phyloP scores from a whole-genome alignment of 30 jellyfish, hydroid and myxozoan species.

The Cassiopea xamachana region DNA sequence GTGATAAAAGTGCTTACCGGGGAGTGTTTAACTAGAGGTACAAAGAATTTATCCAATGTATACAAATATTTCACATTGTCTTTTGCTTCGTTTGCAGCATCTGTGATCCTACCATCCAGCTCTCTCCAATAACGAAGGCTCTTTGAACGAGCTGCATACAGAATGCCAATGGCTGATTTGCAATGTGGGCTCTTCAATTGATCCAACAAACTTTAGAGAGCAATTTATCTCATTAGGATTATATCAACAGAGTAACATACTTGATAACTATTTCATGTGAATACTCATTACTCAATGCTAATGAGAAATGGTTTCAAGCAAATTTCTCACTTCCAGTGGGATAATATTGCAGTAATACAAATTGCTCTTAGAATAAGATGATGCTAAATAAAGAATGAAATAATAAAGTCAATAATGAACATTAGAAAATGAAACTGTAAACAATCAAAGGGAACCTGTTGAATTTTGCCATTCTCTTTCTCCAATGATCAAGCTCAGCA shows the following conservation, averaged over 20 bases:
- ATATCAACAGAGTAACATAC: background rate
- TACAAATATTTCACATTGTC: constrained; percentile 85
- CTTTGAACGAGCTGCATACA: constrained; percentile 77
- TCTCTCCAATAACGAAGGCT: constrained; percentile 83
- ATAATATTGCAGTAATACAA: no score
- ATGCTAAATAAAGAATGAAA: background rate
- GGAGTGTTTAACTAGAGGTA: constrained; percentile 72
- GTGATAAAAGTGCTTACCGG: constrained; percentile 59
- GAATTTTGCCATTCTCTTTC: constrained; percentile 89
- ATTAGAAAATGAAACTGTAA: background rate
- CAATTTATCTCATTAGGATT: background rate
- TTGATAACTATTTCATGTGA: no score
- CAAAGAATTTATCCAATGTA: constrained; percentile 86
- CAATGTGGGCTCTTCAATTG: constrained; percentile 83
- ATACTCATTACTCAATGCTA: no score
- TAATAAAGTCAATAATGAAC: background rate
- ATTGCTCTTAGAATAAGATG: no score
- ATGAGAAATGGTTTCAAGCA: no score
- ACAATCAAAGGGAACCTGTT: constrained; percentile 33
- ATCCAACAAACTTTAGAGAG: constrained; percentile 69
- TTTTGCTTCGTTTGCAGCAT: constrained; percentile 92
- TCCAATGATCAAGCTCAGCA: constrained; percentile 90
- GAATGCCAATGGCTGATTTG: constrained; percentile 83
- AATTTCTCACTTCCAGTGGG: no score
- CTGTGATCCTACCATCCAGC: constrained; percentile 83